These are phyloP conservation scores for Biston betularia DNA, from an alignment of 2,888 invertebrate species.

Conservation along the genomic window DNA sequence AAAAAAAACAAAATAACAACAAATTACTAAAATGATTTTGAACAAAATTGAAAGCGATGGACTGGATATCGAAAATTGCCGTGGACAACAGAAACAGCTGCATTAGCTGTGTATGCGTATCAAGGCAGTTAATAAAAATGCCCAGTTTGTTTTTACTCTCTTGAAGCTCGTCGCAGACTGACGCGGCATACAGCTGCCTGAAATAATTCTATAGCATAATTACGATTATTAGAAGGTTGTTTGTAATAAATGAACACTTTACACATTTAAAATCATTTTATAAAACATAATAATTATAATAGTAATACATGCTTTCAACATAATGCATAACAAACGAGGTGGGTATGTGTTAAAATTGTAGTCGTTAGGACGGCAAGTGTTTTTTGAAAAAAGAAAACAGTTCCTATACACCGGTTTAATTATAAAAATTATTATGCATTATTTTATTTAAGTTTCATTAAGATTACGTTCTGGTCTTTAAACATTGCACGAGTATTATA, in stretches of 20 bases:
- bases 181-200: too few relatives aligned
- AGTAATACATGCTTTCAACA: slow-evolving; percentile 80
- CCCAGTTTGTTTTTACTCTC: too few relatives aligned
- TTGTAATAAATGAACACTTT: slow-evolving; percentile 24
- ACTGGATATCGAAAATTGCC: too few relatives aligned
- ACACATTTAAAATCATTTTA: slow-evolving; percentile 72
- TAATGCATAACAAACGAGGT: slow-evolving; percentile 79
- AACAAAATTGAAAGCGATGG: too few relatives aligned
- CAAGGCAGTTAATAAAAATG: too few relatives aligned
- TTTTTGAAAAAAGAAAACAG: slow-evolving; percentile 50
- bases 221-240: not conserved
- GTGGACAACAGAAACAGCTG: too few relatives aligned
- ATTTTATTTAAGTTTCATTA: not conserved
- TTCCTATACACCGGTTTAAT: slow-evolving; percentile 18
- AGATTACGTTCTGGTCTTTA: not conserved
- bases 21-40: too few relatives aligned
- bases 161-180: too few relatives aligned
- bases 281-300: slow-evolving; percentile 76
- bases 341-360: slow-evolving; percentile 66
- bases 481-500: not conserved
- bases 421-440: not conserved
- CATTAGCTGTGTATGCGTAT: too few relatives aligned
- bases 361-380: slow-evolving; percentile 75
- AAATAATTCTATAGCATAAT: too few relatives aligned
- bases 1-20: too few relatives aligned